Evolutionary conservation across 2,797 vertebrate species (phyloP).

Genomic region (Ispidina lecontei): DNA sequence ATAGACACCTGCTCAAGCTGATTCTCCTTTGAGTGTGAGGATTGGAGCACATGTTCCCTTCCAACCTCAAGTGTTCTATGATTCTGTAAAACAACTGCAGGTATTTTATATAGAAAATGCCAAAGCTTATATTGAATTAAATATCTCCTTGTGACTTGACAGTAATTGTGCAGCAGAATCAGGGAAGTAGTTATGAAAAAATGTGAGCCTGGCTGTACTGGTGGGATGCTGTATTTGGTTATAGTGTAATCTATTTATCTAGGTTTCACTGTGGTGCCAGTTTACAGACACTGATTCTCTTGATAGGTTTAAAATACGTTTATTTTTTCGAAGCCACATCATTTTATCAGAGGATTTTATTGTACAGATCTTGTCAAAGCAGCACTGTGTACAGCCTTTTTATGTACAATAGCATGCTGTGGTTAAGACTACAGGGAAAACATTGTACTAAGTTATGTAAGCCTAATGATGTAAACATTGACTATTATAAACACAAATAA

Average conservation of each 20-base stretch:
- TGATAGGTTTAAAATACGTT: conserved; percentile 65
- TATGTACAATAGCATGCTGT: conserved; percentile 67
- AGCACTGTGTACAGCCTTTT: conserved; percentile 74
- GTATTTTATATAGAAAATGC: background rate
- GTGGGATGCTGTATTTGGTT: conserved; percentile 35
- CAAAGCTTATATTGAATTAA: background rate
- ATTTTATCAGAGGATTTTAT: conserved; percentile 77
- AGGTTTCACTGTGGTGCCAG: conserved; percentile 63
- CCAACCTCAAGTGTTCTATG: background rate
- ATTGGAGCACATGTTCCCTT: background rate
- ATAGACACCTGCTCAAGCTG: background rate
- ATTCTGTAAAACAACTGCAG: background rate
- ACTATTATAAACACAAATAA: conserved; percentile 57
- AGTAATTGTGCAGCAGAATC: background rate
- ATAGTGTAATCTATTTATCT: conserved; percentile 65
- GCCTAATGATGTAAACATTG: conserved; percentile 73
- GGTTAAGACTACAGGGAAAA: conserved; percentile 70
- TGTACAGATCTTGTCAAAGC: conserved; percentile 79
- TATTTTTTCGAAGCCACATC: conserved; percentile 65
- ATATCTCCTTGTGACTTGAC: background rate
- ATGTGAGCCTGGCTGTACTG: conserved; percentile 30
- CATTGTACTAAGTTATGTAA: conserved; percentile 79
- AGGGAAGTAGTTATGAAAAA: background rate
- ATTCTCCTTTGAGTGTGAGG: background rate
- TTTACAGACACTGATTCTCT: conserved; percentile 73